Conservation (phyloP, 2,888 invertebrate species). For the Ernsta delagoae region DNA sequence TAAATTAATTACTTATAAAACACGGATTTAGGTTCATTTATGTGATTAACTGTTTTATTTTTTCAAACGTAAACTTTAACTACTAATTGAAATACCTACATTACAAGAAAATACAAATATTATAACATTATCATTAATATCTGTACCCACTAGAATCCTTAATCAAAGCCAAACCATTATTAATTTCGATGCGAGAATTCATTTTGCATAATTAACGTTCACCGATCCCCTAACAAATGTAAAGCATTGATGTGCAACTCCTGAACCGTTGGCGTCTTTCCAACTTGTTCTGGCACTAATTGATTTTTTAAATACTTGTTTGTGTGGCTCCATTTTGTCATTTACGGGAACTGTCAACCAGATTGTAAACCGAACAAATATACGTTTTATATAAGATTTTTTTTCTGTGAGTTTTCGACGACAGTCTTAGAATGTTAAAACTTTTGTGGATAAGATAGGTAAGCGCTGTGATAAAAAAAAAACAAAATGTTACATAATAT, state of each 20-base stretch:
- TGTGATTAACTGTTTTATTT: no score
- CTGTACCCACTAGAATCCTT: constrained; percentile 7
- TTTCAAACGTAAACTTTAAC: no score
- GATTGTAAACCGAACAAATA: background rate
- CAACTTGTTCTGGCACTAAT: constrained; percentile 19
- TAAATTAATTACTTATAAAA: no score
- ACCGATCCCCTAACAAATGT: constrained; percentile 7
- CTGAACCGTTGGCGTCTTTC: constrained; percentile 12
- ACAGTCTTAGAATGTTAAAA: background rate
- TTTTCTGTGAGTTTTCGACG: background rate
- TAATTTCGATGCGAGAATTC: constrained; percentile 16
- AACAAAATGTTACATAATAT: no score
- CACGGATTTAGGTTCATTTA: no score
- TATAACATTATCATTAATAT: constrained; percentile 8
- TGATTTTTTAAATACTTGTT: constrained; percentile 23
- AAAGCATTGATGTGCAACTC: constrained; percentile 13
- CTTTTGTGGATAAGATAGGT: background rate
- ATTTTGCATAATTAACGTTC: constrained; percentile 16
- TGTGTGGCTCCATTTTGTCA: background rate
- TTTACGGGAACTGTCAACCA: constrained; percentile 1
- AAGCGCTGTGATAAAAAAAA: no score
- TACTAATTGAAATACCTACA: no score
- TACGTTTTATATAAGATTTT: background rate
- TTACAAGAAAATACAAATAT: no score
- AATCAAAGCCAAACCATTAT: constrained; percentile 11